These are phyloP conservation scores for Dendrolimus pini DNA, from an alignment of 2,888 invertebrate species.

Conservation along the genomic window DNA sequence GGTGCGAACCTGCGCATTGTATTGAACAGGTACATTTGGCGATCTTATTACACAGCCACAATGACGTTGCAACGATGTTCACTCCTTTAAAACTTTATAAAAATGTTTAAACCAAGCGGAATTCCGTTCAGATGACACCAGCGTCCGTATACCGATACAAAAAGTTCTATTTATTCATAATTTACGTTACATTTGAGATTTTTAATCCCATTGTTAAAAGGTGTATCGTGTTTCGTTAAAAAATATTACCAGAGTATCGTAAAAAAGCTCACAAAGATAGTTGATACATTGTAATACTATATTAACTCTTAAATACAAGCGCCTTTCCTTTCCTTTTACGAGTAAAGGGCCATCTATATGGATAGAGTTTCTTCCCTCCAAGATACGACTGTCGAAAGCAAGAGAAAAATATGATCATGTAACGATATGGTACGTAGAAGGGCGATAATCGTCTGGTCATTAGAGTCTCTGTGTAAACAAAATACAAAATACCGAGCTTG, in stretches of 20 bases:
- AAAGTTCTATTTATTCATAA: slow-evolving; percentile 43
- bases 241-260: slow-evolving; percentile 14
- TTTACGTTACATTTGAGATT: slow-evolving; percentile 35
- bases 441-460: no score
- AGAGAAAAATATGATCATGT: no score
- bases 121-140: slow-evolving; percentile 69
- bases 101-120: slow-evolving; percentile 41
- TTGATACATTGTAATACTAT: no score
- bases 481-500: no score
- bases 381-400: no score
- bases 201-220: slow-evolving; percentile 33
- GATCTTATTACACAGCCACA: slow-evolving; percentile 65
- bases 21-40: slow-evolving; percentile 54
- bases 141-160: slow-evolving; percentile 55
- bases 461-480: no score
- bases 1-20: slow-evolving; percentile 53
- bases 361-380: no score
- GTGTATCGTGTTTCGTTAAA: slow-evolving; percentile 39
- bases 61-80: slow-evolving; percentile 36
- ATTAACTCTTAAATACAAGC: no score
- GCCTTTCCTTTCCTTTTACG: no score
- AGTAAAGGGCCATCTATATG: no score
- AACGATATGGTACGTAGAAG: no score
- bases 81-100: slow-evolving; percentile 47
- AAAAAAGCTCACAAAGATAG: no score